Base-by-base conservation (phyloP, 2,797 vertebrate genomes). In the Enteromius unitaeniatus region DNA sequence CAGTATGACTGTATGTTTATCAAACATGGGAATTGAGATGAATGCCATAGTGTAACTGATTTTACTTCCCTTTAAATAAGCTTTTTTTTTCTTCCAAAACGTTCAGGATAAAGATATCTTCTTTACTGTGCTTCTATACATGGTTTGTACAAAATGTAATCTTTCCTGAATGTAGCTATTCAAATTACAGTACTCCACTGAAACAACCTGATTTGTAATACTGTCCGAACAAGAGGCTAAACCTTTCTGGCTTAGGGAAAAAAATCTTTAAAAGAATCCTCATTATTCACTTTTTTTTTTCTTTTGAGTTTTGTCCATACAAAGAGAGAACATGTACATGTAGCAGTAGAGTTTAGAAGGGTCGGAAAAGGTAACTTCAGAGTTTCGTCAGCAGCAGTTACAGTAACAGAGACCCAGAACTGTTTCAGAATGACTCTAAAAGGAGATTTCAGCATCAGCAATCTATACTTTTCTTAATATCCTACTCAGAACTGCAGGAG, bases 401-500 rank as follows among this genome's bases (percentile, higher is more conserved):
- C 72, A 84, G 82, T 79, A 87, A 79, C 65, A 85, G 79, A 62
- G 83, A 82, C 81, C 75, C 75, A 81, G 75, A 70, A 79, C 68
- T 84, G 37, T 64, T 49, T 91, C 90, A 93, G 89, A 78, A 78
- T 94, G 91, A 94, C 93, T 94, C 93, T 94, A 95, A 96, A 97
- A 97, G 94, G 95, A 98, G 97, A 97, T 94, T 96, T 94, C 91
- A 88, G 76, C 90, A 87, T 77, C 77, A 60, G 58, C 84, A 15
- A 28, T 31, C 45, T 42, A 17, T 17, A n/a, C 26, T 34, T 60
- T 78, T 28, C 42, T 58, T 15, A 28, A 19, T 75, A 26, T 40
- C 9, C n/a, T 26, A 19, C 37, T 11, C n/a, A 26, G 42, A 13
- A 49, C 68, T 45, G 11, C 67, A 72, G 21, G 58, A 73, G 37